Conservation (phyloP, 37 sponge, comb jelly and placozoan genomes). For the Mnemiopsis leidyi region DNA sequence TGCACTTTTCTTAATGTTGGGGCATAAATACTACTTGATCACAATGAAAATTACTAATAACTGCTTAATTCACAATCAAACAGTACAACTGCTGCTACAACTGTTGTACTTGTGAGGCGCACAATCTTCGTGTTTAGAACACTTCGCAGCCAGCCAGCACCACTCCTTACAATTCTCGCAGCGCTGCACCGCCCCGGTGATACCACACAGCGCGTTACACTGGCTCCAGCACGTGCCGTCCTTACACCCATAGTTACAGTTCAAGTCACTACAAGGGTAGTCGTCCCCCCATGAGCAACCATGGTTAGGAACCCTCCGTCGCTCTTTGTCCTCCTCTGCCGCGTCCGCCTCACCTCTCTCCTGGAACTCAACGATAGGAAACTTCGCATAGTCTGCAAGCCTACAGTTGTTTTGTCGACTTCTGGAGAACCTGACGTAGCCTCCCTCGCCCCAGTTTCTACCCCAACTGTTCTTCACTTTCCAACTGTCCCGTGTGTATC, state of each 20-base stretch:
- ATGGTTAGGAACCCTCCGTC: neutral
- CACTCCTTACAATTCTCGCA: neutral
- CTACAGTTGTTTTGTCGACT: neutral
- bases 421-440: slow-evolving; percentile 7
- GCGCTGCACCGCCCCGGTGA: neutral
- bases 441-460: neutral
- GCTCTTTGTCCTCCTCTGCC: neutral
- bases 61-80: neutral
- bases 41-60: too few relatives aligned
- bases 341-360: neutral
- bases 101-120: neutral
- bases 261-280: slow-evolving; percentile 3
- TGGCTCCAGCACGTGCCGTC: neutral
- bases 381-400: neutral
- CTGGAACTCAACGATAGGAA: neutral
- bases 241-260: slow-evolving; percentile 5
- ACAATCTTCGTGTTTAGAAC: slow-evolving; percentile 8
- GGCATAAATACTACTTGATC: too few relatives aligned
- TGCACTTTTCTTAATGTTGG: too few relatives aligned
- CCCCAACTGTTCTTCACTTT: slow-evolving; percentile 41
- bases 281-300: neutral
- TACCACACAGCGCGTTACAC: neutral
- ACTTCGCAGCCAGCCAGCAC: neutral
- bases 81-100: neutral
- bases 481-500: neutral